Evolutionary conservation across 2,113 vertebrate species (phyloP).

Genomic region (Sinocyclocheilus anshuiensis): DNA sequence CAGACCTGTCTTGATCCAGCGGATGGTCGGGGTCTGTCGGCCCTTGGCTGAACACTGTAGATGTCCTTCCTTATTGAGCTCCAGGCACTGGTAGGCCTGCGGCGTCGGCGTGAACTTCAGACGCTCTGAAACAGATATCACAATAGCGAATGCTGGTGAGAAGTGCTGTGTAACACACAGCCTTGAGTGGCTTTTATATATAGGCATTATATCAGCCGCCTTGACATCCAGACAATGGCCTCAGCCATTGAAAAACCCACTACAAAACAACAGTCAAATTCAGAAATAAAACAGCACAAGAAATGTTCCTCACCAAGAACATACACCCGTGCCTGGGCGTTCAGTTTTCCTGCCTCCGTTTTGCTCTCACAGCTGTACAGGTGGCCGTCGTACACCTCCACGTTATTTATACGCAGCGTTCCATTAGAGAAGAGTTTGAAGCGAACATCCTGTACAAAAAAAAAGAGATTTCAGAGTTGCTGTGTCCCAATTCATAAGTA

Average conservation of each 20-base stretch:
- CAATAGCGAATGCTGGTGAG: background rate
- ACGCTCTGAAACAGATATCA: slow-evolving; percentile 72
- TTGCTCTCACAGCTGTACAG: slow-evolving; percentile 82
- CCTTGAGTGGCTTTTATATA: background rate
- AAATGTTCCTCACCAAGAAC: slow-evolving; percentile 76
- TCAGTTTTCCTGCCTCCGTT: slow-evolving; percentile 77
- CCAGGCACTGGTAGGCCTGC: slow-evolving; percentile 82
- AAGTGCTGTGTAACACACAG: background rate
- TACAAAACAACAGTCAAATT: background rate
- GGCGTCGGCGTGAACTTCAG: slow-evolving; percentile 86
- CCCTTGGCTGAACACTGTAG: slow-evolving; percentile 86
- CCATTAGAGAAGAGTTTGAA: slow-evolving; percentile 83
- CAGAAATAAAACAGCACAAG: slow-evolving; percentile 1
- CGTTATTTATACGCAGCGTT: slow-evolving; percentile 83
- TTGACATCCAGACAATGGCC: background rate
- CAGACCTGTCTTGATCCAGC: slow-evolving; percentile 51
- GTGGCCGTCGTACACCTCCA: slow-evolving; percentile 85
- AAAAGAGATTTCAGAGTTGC: background rate
- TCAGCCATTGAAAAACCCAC: background rate
- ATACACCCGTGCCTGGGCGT: slow-evolving; percentile 76
- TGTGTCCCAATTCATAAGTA: background rate
- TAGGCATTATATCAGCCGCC: background rate
- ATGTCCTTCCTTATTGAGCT: slow-evolving; percentile 82
- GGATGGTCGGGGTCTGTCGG: slow-evolving; percentile 80
- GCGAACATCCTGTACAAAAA: slow-evolving; percentile 73